These are phyloP conservation scores for Hydractinia echinata DNA, from an alignment of 30 jellyfish, hydroid and myxozoan species.

Conservation along the genomic window DNA sequence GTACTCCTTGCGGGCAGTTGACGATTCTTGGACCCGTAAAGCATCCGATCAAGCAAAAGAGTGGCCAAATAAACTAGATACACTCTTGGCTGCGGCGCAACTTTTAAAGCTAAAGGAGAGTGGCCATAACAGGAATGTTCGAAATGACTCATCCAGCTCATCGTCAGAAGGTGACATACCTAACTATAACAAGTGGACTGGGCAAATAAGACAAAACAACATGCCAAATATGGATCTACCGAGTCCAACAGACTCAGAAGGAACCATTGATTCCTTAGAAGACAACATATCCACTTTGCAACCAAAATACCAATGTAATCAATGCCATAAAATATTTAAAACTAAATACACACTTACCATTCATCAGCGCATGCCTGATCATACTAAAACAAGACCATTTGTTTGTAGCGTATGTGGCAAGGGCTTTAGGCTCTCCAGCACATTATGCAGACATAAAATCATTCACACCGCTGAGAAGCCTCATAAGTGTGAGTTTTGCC, in stretches of 20 bases:
- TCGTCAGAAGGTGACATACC: neutral
- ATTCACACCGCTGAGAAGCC: conserved; percentile 96
- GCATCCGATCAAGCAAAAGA: neutral
- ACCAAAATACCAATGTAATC: conserved; percentile 78
- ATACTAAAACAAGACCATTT: conserved; percentile 88
- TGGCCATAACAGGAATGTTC: neutral
- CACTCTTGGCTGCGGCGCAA: conserved; percentile 41
- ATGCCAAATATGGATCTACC: conserved; percentile 5
- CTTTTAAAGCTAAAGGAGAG: conserved; percentile 26
- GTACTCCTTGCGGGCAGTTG: conserved; percentile 8
- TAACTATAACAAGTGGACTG: neutral
- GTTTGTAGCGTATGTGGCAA: conserved; percentile 95
- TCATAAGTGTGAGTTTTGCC: conserved; percentile 80
- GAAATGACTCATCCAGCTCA: neutral
- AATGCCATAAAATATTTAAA: conserved; percentile 82
- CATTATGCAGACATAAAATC: conserved; percentile 92
- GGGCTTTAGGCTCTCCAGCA: conserved; percentile 92
- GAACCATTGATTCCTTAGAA: conserved; percentile 21
- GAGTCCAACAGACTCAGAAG: conserved; percentile 34
- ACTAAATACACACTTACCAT: conserved; percentile 80
- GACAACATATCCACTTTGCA: neutral
- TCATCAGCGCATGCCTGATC: conserved; percentile 94
- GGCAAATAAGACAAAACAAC: neutral
- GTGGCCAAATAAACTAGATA: conserved; percentile 17
- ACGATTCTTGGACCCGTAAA: neutral